Evolutionary conservation across 53 echinoderm and acorn worm species (phyloP).

Genomic region (Glandiceps talaboti): DNA sequence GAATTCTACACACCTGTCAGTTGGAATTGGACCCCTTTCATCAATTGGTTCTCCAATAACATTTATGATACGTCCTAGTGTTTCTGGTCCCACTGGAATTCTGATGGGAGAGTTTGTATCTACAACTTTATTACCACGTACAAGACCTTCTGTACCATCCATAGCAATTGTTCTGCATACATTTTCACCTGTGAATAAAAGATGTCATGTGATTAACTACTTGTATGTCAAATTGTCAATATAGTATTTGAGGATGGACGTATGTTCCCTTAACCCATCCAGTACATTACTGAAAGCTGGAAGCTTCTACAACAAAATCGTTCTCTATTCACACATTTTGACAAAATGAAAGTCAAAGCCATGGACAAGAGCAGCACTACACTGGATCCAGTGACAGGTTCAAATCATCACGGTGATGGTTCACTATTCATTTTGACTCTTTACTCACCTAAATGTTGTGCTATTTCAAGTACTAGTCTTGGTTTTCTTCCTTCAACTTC

Average conservation of each 20-base stretch:
- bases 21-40: constrained; percentile 95
- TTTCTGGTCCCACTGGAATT: constrained; percentile 92
- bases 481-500: constrained; percentile 76
- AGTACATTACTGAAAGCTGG: too few species aligned
- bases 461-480: constrained; percentile 91
- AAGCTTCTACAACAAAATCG: too few species aligned
- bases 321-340: too few species aligned
- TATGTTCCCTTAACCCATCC: too few species aligned
- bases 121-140: constrained; percentile 66
- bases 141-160: constrained; percentile 99
- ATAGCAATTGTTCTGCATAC: constrained; percentile 92
- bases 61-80: constrained; percentile 93
- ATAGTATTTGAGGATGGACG: too few species aligned
- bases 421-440: constrained; percentile 81
- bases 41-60: constrained; percentile 99
- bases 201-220: too few species aligned
- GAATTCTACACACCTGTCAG: constrained; percentile 49
- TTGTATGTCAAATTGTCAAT: too few species aligned
- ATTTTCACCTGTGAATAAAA: constrained; percentile 95
- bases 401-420: constrained; percentile 99
- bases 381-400: too few species aligned
- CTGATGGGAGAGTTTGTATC: constrained; percentile 80
- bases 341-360: too few species aligned
- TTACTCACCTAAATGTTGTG: constrained; percentile 93
- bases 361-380: too few species aligned